phyloP scores from a whole-genome alignment of 2,113 vertebrate genomes.

The Lamprotornis superbus region DNA sequence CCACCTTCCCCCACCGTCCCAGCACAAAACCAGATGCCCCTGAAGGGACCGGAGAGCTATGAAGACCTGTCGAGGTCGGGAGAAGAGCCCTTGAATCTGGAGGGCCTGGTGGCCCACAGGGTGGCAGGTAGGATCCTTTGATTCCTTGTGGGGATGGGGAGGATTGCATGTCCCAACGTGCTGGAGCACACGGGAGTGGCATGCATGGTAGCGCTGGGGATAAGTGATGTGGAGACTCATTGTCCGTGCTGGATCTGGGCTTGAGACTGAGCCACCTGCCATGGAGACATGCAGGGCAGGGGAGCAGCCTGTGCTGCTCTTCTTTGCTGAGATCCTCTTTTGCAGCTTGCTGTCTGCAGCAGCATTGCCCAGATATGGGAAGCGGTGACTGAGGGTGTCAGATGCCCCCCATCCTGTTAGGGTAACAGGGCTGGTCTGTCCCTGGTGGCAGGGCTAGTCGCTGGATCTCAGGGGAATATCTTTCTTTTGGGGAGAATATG shows the following conservation, averaged over 20 bases:
- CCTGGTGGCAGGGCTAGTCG: accelerated
- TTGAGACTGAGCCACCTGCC: neutral
- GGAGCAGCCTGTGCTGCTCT: neutral
- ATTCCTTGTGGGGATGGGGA: neutral
- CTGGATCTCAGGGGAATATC: neutral
- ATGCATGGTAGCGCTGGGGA: neutral
- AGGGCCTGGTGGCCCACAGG: slow-evolving; percentile 93
- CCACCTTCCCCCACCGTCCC: slow-evolving; percentile 66
- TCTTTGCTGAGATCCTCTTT: neutral
- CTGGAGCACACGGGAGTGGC: accelerated
- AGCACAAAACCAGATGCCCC: slow-evolving; percentile 61
- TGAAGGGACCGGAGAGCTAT: slow-evolving; percentile 69
- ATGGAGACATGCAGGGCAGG: neutral
- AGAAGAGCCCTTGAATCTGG: slow-evolving; percentile 85
- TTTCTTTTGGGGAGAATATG: neutral
- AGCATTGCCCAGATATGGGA: neutral
- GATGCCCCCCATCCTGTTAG: neutral
- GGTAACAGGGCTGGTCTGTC: neutral
- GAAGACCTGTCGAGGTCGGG: slow-evolving; percentile 65
- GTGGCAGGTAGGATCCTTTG: slow-evolving; percentile 87
- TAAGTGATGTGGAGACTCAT: neutral
- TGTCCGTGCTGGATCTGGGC: accelerated
- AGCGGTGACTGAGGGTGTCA: neutral
- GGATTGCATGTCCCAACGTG: neutral
- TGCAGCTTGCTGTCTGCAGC: neutral